Conservation (phyloP, 1,140 invertebrate species). For the Teleopsis dalmanni region DNA sequence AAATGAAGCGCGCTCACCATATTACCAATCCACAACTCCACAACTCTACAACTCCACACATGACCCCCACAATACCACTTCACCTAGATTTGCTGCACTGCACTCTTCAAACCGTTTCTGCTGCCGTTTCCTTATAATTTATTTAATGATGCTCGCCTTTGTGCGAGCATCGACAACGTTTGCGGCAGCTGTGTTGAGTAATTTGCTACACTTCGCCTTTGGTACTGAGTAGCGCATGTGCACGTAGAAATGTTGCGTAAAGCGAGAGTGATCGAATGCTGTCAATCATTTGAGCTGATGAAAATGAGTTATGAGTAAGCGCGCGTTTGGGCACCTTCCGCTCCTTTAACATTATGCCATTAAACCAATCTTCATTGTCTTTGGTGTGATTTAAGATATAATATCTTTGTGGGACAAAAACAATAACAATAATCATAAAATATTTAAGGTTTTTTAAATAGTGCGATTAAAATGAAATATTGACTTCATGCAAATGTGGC, state of each 20-base stretch:
- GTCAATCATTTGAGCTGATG: conserved; percentile 7
- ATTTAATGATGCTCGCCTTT: conserved; percentile 2
- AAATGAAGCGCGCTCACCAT: too few species aligned
- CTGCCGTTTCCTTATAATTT: conserved; percentile 6
- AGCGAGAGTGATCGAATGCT: conserved; percentile 9
- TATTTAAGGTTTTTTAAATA: conserved; percentile 8
- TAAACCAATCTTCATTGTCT: not conserved
- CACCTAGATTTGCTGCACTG: not conserved
- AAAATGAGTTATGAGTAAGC: conserved; percentile 3
- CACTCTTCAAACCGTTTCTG: not conserved
- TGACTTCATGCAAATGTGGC: too few species aligned
- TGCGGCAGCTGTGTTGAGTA: conserved; percentile 6
- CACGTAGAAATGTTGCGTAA: too few species aligned
- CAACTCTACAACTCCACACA: not conserved
- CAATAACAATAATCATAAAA: conserved; percentile 11
- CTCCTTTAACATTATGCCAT: not conserved
- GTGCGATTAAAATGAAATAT: conserved; percentile 9
- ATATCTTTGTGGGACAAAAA: conserved; percentile 1
- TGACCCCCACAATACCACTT: not conserved
- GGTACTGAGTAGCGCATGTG: not conserved
- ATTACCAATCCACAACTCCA: too few species aligned
- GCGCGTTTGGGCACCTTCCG: not conserved
- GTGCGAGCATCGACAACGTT: not conserved
- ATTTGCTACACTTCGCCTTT: not conserved
- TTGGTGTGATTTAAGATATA: not conserved